phyloP scores from a whole-genome alignment of 2,113 vertebrate species.

The Spilogale gracilis region DNA sequence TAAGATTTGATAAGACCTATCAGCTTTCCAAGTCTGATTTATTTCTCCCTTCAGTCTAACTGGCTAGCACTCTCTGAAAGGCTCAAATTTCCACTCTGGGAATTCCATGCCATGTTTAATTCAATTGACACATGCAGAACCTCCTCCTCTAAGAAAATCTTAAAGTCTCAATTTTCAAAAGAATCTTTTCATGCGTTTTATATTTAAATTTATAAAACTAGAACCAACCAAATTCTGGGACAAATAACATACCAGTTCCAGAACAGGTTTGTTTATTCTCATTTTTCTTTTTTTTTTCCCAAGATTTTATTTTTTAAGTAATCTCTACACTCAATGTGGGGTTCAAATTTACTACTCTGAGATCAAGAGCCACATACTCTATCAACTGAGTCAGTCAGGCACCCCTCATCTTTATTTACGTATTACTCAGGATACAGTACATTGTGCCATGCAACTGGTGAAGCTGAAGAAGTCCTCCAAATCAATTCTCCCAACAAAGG shows the following conservation, averaged over 20 bases:
- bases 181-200: slow-evolving; percentile 71
- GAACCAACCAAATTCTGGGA: slow-evolving; percentile 53
- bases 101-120: slow-evolving; percentile 74
- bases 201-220: slow-evolving; percentile 71
- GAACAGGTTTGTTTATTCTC: slow-evolving; percentile 4
- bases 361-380: background rate
- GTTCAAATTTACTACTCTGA: background rate
- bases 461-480: slow-evolving; percentile 32
- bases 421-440: background rate
- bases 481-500: slow-evolving; percentile 64
- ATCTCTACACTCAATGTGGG: background rate
- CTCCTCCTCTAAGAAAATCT: slow-evolving; percentile 66
- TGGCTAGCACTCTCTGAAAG: slow-evolving; percentile 50
- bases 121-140: slow-evolving; percentile 62
- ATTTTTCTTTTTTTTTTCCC: slow-evolving; percentile 22
- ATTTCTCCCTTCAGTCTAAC: slow-evolving; percentile 69
- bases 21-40: slow-evolving; percentile 63
- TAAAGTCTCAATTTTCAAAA: slow-evolving; percentile 75
- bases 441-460: background rate
- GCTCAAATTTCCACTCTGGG: slow-evolving; percentile 75
- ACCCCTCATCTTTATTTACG: background rate
- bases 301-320: background rate
- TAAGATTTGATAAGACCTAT: slow-evolving; percentile 72
- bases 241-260: slow-evolving; percentile 56
- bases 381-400: background rate